Evolutionary conservation across 92 coral and sea anemone species (phyloP), one percentile per base, ranked within the genome.

Genomic region (Nematostella vectensis): DNA sequence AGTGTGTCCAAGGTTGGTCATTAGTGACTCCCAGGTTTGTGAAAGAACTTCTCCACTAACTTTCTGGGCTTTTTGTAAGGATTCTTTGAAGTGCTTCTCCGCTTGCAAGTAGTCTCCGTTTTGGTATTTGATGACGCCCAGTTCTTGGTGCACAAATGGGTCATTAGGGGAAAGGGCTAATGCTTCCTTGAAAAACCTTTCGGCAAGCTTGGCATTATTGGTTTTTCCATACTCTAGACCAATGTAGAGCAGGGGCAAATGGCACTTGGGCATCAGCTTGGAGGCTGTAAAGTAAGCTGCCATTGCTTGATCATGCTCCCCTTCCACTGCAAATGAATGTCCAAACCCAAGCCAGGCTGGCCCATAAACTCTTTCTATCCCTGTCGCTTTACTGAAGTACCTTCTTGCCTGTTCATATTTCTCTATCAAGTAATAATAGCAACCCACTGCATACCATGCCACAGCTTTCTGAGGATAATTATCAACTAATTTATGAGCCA

Each of bases 281-380:
- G 98, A 86, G 1, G 98, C 96, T 31, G 93, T 81, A 47, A 91
- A 91, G 56, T 91, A 91, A 20, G 98, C 88, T 48, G 98, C 95
- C 98, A 91, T 91, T 39, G 98, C 98, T 64, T 91, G 98, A 54
- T 91, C 98, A 64, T 93, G 99, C 30, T 93, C 99, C 3, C 96
- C 99, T 72, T 93, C 99, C 24, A 87, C 93, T 1, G 99, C 99
- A 75, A 93, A 93, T 1, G 99, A 82, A 59, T 93, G 99, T 12
- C 99, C 99, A 76, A 93, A 93, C 37, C 88, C 96, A 59, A 93
- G 80, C 99, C 99, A 93, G 31, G 99, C 99, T 28, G 93, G 88
- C 27, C 99, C 99, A 79, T 80, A 93, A 25, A 83, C 79, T 20
- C 81, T 71, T 29, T 93, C 99, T 36, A 87, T 58, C 20, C 78